A percentile compares a stretch with the other conserved stretches of the same genome.
phyloP scores from a whole-genome alignment of 2,888 invertebrate species.

The Chrysina gloriosa region DNA sequence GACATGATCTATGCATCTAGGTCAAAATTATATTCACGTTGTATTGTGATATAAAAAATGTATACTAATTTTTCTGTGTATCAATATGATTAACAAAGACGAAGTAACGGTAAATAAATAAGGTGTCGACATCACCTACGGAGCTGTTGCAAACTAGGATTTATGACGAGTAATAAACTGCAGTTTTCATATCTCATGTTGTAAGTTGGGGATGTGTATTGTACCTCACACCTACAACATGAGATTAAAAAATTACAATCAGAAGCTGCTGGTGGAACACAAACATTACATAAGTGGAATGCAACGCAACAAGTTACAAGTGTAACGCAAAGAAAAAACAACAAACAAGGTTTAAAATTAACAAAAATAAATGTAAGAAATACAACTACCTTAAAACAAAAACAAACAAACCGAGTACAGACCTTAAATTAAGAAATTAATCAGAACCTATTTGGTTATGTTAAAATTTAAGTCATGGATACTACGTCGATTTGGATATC shows the following conservation, averaged over 20 bases:
- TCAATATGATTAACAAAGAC: no score
- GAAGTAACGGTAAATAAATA: no score
- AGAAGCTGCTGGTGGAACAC: conserved; percentile 51
- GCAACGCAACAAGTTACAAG: conserved; percentile 34
- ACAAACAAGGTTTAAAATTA: conserved; percentile 55
- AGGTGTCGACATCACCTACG: conserved; percentile 29
- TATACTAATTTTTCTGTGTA: no score
- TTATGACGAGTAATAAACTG: conserved; percentile 59
- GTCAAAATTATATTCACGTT: no score
- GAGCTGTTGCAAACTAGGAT: conserved; percentile 34
- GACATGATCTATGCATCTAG: no score
- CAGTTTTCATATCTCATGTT: conserved; percentile 85
- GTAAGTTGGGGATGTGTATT: conserved; percentile 79
- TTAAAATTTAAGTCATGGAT: no score
- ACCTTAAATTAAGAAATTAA: not conserved
- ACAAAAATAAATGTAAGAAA: conserved; percentile 46
- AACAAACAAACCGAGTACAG: no score
- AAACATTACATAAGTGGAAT: conserved; percentile 33
- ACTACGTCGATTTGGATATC: no score
- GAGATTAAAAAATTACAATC: conserved; percentile 87
- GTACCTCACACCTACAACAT: conserved; percentile 97
- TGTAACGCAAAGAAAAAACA: conserved; percentile 53
- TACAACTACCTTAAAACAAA: no score
- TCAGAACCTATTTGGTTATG: no score
- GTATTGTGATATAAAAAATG: no score